Evolutionary conservation across 2,888 invertebrate species (phyloP).

Genomic region (Andrena camellia): DNA sequence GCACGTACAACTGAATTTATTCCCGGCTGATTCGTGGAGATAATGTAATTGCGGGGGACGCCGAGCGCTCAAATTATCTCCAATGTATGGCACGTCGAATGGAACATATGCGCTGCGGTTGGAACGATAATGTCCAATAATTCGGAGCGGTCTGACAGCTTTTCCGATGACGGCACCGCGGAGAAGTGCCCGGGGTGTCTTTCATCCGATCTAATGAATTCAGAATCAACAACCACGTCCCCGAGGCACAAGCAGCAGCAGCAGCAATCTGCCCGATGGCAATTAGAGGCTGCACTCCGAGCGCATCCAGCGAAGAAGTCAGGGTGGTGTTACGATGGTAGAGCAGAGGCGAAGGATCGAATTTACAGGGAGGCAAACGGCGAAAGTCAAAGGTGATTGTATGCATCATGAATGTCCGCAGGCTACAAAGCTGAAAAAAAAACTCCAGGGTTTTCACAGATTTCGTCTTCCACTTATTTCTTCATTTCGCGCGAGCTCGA

Average conservation of each 20-base stretch:
- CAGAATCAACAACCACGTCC: background rate
- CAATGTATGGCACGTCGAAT: constrained; percentile 32
- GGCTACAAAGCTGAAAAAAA: constrained; percentile 18
- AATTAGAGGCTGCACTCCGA: background rate
- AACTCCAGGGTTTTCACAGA: constrained; percentile 24
- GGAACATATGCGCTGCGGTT: constrained; percentile 7
- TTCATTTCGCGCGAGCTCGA: constrained; percentile 39
- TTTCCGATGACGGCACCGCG: background rate
- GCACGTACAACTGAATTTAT: constrained; percentile 27
- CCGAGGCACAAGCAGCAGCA: background rate
- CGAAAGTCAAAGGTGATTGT: background rate
- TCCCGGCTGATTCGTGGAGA: constrained; percentile 32
- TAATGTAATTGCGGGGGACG: constrained; percentile 35
- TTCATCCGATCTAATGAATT: background rate
- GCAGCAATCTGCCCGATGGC: background rate
- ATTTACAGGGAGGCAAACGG: background rate
- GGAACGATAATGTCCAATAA: constrained; percentile 17
- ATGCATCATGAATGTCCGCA: background rate
- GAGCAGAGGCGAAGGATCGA: background rate
- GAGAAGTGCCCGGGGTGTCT: background rate
- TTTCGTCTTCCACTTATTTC: constrained; percentile 37
- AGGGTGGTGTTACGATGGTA: background rate
- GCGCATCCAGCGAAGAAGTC: background rate
- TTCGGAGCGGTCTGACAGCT: constrained; percentile 9
- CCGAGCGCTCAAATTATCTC: constrained; percentile 38